phyloP scores from a whole-genome alignment of 2,888 invertebrate genomes.

The Diogma glabrata region DNA sequence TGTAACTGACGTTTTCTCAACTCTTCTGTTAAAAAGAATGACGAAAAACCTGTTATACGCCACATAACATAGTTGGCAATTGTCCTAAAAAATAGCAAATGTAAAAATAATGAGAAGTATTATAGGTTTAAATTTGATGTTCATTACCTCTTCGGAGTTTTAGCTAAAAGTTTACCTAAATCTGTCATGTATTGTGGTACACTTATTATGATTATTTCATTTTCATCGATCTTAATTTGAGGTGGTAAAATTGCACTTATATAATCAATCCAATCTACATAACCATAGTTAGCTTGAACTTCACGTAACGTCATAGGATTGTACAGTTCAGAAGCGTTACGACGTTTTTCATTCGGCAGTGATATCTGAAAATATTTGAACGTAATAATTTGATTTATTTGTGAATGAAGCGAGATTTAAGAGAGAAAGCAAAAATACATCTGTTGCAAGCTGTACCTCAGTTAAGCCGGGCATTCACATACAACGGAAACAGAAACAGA shows the following conservation, averaged over 20 bases:
- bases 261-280: conserved; percentile 49
- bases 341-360: conserved; percentile 75
- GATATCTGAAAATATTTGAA: conserved; percentile 58
- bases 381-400: not conserved
- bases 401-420: no score
- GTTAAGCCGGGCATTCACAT: no score
- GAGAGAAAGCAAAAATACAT: no score
- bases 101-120: conserved; percentile 24
- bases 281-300: conserved; percentile 61
- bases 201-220: conserved; percentile 73
- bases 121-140: no score
- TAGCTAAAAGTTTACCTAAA: conserved; percentile 48
- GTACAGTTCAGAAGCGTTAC: conserved; percentile 84
- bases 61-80: conserved; percentile 89
- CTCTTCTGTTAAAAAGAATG: conserved; percentile 68
- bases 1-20: conserved; percentile 66
- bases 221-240: conserved; percentile 45
- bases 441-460: no score
- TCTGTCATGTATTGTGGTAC: conserved; percentile 70
- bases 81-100: conserved; percentile 36
- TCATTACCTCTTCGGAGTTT: conserved; percentile 42
- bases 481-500: no score
- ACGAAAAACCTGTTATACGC: conserved; percentile 72
- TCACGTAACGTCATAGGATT: conserved; percentile 79
- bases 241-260: conserved; percentile 68